Base-by-base conservation (phyloP, 2,888 invertebrate genomes). In the Catocala nupta region DNA sequence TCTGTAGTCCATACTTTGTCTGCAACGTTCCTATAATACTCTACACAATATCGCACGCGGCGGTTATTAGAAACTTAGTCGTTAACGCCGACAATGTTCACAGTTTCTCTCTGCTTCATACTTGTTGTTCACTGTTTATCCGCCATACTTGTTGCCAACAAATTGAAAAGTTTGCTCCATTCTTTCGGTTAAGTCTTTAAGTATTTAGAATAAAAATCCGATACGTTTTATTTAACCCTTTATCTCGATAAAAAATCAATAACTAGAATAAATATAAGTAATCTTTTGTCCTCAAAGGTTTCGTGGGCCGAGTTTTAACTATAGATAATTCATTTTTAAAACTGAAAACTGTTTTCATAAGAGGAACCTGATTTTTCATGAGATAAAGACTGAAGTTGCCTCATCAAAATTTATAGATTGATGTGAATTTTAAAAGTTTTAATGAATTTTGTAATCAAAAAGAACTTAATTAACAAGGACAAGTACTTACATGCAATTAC, bases 31-130 rank as follows among this genome's bases (percentile, higher is more conserved):
- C 55, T 44, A 25, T 52, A 36, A 36, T n/a, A 49, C 11, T 48
- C 16, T 13, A 49, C 54, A 60, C 55, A 36, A 12, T 55, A 54
- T 76, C 69, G 63, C 69, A 50, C 60, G 62, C 57, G 39, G 51
- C 12, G 54, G 66, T 70, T 73, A 74, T 74, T 70, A 74, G 66
- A 64, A 77, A 74, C 74, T 77, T 61, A 56, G 52, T 60, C 67
- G 62, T 62, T 53, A 62, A 36, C 13, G 58, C 54, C 58, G 64
- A 70, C 70, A 77, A 55, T 64, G 66, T 43, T 47, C 51, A 13
- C 50, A 60, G 55, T 55, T 60, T 42, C 52, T 44, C 45, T 60
- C 59, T 60, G 25, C 39, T 48, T 42, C 58, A 48, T 50, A 68
- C 43, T 44, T 55, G 56, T 49, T 45, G 50, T 50, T 53, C 49